Percentiles rank a stretch among this genome's conserved stretches.
These are phyloP conservation scores for Carcina quercana DNA, from an alignment of 2,888 invertebrate genomes.

Conservation along the genomic window DNA sequence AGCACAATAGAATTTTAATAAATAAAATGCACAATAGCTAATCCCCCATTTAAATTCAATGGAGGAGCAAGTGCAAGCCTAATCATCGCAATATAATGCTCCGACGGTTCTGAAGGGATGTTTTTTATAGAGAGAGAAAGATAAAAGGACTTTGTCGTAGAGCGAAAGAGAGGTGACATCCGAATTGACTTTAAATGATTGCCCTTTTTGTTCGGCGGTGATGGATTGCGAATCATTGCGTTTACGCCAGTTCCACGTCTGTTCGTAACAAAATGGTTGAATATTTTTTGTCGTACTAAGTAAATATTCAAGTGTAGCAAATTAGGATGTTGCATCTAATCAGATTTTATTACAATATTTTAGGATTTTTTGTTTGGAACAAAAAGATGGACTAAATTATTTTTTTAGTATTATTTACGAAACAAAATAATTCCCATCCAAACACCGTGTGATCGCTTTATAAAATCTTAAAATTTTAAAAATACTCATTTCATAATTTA, in stretches of 20 bases:
- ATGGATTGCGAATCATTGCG: conserved; percentile 64
- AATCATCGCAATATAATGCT: conserved; percentile 74
- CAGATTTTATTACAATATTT: too few relatives aligned
- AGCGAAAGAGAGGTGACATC: conserved; percentile 41
- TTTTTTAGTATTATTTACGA: too few relatives aligned
- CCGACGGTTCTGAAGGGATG: conserved; percentile 50
- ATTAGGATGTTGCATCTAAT: too few relatives aligned
- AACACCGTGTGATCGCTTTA: too few relatives aligned
- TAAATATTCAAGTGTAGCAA: too few relatives aligned
- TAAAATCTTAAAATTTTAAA: too few relatives aligned
- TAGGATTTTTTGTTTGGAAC: too few relatives aligned
- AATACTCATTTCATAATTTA: too few relatives aligned
- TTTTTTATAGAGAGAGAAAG: conserved; percentile 47
- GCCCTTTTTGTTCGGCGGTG: conserved; percentile 60
- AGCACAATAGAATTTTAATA: conserved; percentile 40
- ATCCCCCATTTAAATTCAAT: conserved; percentile 74
- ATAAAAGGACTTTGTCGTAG: conserved; percentile 23
- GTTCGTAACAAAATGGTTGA: too few relatives aligned
- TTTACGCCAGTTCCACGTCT: conserved; percentile 33
- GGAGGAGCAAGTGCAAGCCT: conserved; percentile 65
- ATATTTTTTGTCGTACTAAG: too few relatives aligned
- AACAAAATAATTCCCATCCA: too few relatives aligned
- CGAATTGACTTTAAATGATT: conserved; percentile 72
- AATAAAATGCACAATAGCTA: conserved; percentile 56
- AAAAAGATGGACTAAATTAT: too few relatives aligned